A percentile compares a stretch with the other conserved stretches of the same genome.
phyloP scores from a whole-genome alignment of 2,113 vertebrate genomes.

The Sapayoa aenigma region DNA sequence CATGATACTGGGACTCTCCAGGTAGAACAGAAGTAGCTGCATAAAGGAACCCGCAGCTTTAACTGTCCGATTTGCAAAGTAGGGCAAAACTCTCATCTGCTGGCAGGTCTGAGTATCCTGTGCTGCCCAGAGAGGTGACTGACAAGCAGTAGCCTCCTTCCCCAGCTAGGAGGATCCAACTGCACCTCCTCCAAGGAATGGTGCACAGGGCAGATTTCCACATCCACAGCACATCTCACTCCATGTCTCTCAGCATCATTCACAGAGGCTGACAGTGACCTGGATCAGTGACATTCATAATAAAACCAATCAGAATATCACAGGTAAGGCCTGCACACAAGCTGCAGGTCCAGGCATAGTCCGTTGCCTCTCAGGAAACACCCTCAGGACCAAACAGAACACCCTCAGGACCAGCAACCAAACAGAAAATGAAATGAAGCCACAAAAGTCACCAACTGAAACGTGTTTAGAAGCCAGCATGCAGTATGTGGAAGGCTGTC shows the following conservation, averaged over 20 bases:
- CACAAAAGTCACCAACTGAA: background rate
- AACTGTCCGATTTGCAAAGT: background rate
- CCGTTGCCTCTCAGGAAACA: background rate
- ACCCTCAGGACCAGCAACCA: background rate
- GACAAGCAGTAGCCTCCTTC: background rate
- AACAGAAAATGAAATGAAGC: background rate
- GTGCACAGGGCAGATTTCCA: background rate
- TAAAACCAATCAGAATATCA: accelerated
- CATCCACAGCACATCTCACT: background rate
- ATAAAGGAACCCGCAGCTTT: background rate
- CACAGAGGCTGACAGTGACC: background rate
- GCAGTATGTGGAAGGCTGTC: background rate
- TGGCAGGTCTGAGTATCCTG: background rate
- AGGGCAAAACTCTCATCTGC: background rate
- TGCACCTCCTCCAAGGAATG: background rate
- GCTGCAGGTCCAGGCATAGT: background rate
- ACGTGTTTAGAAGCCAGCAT: background rate
- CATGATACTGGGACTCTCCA: background rate
- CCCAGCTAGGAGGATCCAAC: background rate
- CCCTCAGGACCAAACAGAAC: background rate
- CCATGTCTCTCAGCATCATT: background rate
- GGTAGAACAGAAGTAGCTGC: background rate
- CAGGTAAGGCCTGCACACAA: background rate
- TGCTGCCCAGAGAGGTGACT: background rate
- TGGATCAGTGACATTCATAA: background rate